phyloP scores from a whole-genome alignment of 2,113 vertebrate genomes.

The Microtus ochrogaster region DNA sequence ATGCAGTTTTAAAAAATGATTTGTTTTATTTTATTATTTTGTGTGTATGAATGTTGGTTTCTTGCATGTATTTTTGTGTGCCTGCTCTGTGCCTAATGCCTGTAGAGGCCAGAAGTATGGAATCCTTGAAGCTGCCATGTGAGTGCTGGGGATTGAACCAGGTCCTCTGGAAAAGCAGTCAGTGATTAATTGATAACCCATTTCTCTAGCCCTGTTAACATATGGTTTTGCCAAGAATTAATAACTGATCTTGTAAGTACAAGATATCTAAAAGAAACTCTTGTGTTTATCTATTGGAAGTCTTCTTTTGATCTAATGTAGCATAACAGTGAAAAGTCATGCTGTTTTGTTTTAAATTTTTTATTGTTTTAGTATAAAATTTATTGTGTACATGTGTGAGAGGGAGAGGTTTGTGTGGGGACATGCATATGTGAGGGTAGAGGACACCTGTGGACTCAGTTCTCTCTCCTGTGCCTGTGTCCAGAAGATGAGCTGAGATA shows the following conservation, averaged over 20 bases:
- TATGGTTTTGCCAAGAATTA: neutral
- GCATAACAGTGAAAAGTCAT: neutral
- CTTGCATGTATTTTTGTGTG: neutral
- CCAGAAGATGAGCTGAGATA: neutral
- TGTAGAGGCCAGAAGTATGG: neutral
- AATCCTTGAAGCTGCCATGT: neutral
- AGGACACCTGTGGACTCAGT: neutral
- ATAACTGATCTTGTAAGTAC: constrained; percentile 35
- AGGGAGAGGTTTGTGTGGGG: neutral
- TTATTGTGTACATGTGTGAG: neutral
- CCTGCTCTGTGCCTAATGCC: neutral
- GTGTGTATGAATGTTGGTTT: neutral
- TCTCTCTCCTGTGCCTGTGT: neutral
- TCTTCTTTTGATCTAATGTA: neutral
- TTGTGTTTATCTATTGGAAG: constrained; percentile 1
- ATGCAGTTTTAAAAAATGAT: neutral
- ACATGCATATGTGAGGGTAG: neutral
- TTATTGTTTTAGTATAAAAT: neutral
- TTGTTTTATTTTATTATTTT: neutral
- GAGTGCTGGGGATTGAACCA: neutral
- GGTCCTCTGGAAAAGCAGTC: neutral
- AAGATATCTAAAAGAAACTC: constrained; percentile 8
- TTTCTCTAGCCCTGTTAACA: neutral
- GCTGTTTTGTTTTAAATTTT: neutral
- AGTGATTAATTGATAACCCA: neutral